A percentile compares a stretch with the other conserved stretches of the same genome.
These are phyloP conservation scores for Phaedon cochleariae DNA, from an alignment of 2,888 invertebrate species.

Conservation along the genomic window DNA sequence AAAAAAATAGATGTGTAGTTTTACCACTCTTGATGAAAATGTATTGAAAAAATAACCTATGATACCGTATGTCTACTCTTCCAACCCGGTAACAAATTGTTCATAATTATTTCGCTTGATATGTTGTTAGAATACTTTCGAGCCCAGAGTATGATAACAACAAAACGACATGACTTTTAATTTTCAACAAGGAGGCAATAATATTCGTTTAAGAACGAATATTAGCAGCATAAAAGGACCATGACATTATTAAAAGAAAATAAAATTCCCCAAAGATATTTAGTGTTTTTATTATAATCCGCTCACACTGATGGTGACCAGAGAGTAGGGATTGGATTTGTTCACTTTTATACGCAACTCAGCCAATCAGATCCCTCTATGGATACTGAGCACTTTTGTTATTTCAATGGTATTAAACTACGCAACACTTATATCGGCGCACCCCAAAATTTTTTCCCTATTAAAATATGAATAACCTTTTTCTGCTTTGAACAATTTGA, in stretches of 20 bases:
- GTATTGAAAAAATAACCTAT: not conserved
- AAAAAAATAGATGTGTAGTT: no score
- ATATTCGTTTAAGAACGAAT: not conserved
- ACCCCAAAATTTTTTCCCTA: no score
- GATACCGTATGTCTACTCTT: not conserved
- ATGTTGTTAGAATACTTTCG: conserved; percentile 47
- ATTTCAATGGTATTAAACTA: no score
- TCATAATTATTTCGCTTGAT: conserved; percentile 4
- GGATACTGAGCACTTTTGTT: no score
- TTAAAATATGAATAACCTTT: no score
- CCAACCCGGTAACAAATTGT: conserved; percentile 15
- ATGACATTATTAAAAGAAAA: not conserved
- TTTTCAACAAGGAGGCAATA: no score
- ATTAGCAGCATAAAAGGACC: not conserved
- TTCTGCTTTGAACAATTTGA: no score
- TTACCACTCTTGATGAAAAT: not conserved
- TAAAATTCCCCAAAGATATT: not conserved
- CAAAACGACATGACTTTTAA: not conserved
- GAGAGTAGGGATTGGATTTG: no score
- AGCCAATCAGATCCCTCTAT: no score
- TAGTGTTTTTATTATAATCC: not conserved
- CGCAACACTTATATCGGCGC: no score
- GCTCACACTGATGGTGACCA: no score
- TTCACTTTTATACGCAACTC: no score
- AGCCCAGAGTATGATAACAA: conserved; percentile 49